Conservation (phyloP, 2,888 invertebrate genomes). For the Leucoptera coffeella region DNA sequence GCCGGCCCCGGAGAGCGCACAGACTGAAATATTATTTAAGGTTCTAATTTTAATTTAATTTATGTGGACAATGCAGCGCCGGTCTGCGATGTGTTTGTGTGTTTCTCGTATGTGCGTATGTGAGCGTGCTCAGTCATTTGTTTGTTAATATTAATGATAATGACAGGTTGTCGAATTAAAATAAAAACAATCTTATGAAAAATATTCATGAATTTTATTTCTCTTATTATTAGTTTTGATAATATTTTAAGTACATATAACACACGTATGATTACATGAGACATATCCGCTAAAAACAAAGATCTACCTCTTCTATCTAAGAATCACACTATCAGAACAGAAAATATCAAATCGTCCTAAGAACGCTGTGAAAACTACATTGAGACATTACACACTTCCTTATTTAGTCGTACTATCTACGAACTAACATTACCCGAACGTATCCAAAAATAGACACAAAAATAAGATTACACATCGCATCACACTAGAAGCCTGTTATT, state of each 20-base stretch:
- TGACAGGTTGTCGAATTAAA: constrained; percentile 73
- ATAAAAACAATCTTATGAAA: constrained; percentile 46
- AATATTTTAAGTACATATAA: constrained; percentile 1
- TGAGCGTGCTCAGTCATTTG: constrained; percentile 57
- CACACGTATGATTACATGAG: too few relatives aligned
- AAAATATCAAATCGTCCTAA: too few relatives aligned
- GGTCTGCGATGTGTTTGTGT: constrained; percentile 58
- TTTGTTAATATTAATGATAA: constrained; percentile 66
- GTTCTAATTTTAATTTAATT: constrained; percentile 57
- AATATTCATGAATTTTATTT: constrained; percentile 27
- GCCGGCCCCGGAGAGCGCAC: constrained; percentile 52
- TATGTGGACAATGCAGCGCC: constrained; percentile 57
- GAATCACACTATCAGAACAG: too few relatives aligned
- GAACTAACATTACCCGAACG: too few relatives aligned
- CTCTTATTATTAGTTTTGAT: neutral
- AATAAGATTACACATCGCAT: too few relatives aligned
- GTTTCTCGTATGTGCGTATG: constrained; percentile 56
- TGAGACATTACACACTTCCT: too few relatives aligned
- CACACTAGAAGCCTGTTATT: too few relatives aligned
- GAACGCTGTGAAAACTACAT: too few relatives aligned
- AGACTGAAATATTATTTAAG: constrained; percentile 57
- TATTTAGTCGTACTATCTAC: too few relatives aligned
- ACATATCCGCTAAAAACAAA: too few relatives aligned
- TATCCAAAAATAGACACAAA: too few relatives aligned
- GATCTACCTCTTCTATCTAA: too few relatives aligned